Evolutionary conservation across 1,140 invertebrate species (phyloP).

Genomic region (Nasonia vitripennis): DNA sequence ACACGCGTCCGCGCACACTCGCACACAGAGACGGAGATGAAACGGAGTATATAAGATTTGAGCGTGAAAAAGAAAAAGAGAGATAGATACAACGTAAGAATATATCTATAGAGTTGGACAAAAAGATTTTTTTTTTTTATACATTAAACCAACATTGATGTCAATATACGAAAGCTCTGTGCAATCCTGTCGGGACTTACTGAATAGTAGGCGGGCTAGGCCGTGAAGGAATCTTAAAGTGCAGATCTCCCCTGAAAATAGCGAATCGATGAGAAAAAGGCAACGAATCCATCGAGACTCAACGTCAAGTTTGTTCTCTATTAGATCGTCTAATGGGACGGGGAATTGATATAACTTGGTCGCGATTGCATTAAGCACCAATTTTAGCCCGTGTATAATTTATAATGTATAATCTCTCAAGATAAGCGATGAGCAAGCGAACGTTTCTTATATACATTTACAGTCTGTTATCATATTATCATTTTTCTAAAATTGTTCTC

Average conservation of each 20-base stretch:
- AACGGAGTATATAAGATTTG: conserved; percentile 8
- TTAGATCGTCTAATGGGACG: not conserved
- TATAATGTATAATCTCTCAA: no score
- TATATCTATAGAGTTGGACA: conserved; percentile 11
- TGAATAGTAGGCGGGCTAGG: conserved; percentile 71
- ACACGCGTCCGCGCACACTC: not conserved
- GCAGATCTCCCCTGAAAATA: conserved; percentile 81
- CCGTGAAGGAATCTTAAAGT: conserved; percentile 72
- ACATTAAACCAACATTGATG: conserved; percentile 41
- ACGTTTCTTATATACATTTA: not conserved
- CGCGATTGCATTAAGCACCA: no score
- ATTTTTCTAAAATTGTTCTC: not conserved
- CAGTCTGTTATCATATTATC: not conserved
- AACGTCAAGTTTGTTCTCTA: not conserved
- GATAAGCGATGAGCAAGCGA: no score
- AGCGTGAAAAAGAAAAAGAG: conserved; percentile 11
- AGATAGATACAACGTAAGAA: conserved; percentile 6
- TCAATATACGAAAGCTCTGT: conserved; percentile 40
- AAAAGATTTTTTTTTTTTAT: conserved; percentile 10
- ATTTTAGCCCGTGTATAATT: no score
- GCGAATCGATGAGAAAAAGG: conserved; percentile 62
- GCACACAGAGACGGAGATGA: not conserved
- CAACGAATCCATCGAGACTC: not conserved
- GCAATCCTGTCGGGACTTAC: conserved; percentile 66
- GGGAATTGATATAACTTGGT: not conserved